These are phyloP conservation scores for Eciton burchellii DNA, from an alignment of 1,140 invertebrate species.

Conservation along the genomic window DNA sequence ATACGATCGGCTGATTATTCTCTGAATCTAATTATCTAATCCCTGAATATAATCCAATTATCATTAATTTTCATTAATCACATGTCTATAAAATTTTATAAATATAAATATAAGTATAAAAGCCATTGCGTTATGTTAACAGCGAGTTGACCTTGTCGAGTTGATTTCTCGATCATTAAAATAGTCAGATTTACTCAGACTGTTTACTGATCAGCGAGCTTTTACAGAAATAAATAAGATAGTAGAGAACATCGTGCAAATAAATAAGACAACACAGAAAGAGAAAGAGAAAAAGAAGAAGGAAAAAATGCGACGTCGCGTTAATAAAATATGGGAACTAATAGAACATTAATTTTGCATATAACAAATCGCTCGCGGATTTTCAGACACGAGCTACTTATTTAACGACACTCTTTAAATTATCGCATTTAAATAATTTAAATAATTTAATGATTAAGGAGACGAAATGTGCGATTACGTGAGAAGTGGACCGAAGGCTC, in stretches of 20 bases:
- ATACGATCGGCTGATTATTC: too few relatives aligned
- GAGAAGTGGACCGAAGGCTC: constrained; percentile 49
- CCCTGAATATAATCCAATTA: too few relatives aligned
- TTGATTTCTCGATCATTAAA: not conserved
- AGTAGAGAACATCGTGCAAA: not conserved
- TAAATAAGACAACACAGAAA: not conserved
- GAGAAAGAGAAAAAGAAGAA: not conserved
- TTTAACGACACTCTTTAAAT: not conserved
- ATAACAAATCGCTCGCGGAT: not conserved
- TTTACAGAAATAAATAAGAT: not conserved
- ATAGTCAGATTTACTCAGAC: too few relatives aligned
- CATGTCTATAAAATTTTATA: not conserved
- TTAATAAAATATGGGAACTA: not conserved
- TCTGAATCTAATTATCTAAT: too few relatives aligned
- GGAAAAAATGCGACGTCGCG: not conserved
- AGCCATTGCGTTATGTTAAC: not conserved
- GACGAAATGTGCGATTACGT: constrained; percentile 60
- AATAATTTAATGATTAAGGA: constrained; percentile 61
- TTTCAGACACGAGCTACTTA: too few relatives aligned
- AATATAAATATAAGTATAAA: too few relatives aligned
- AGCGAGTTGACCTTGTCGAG: too few relatives aligned
- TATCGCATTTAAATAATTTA: constrained; percentile 51
- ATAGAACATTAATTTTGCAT: not conserved
- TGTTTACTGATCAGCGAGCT: not conserved
- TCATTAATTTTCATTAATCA: not conserved